Percentiles rank a stretch among this genome's conserved stretches.
phyloP scores from a whole-genome alignment of 2,888 invertebrate species.

The Plebejus argus region DNA sequence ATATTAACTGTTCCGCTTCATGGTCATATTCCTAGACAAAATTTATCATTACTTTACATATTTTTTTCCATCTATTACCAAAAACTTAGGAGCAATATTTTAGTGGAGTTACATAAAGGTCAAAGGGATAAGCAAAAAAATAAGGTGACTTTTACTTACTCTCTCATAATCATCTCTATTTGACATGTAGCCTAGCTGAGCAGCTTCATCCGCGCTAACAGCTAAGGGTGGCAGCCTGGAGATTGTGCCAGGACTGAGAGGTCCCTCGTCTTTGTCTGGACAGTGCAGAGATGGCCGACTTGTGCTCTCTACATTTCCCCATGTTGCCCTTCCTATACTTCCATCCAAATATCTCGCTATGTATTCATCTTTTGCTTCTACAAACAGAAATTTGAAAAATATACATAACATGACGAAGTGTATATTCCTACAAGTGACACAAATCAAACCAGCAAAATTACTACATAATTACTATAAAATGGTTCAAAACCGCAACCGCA shows the following conservation, averaged over 20 bases:
- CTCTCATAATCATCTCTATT: conserved; percentile 97
- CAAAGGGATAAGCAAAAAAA: background rate
- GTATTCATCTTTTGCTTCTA: conserved; percentile 95
- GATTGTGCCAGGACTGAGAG: conserved; percentile 86
- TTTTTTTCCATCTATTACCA: background rate
- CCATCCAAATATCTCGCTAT: conserved; percentile 93
- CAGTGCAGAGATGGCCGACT: conserved; percentile 88
- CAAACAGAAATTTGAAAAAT: conserved; percentile 31
- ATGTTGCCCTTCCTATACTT: conserved; percentile 92
- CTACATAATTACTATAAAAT: too few species aligned
- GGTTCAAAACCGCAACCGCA: background rate
- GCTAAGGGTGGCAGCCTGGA: conserved; percentile 90
- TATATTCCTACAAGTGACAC: too few species aligned
- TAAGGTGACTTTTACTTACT: conserved; percentile 72
- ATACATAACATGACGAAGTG: background rate
- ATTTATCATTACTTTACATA: background rate
- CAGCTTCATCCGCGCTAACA: conserved; percentile 90
- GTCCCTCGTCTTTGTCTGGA: conserved; percentile 88
- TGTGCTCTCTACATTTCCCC: conserved; percentile 86
- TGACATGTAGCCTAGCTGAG: conserved; percentile 95
- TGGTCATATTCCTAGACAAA: conserved; percentile 91
- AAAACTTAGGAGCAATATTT: background rate
- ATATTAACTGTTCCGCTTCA: conserved; percentile 94
- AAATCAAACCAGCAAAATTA: too few species aligned
- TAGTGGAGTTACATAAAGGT: background rate